Percentiles rank a stretch among this genome's conserved stretches.
These are phyloP conservation scores for Phrynocephalus versicolor DNA, from an alignment of 2,113 vertebrate genomes.

Conservation along the genomic window DNA sequence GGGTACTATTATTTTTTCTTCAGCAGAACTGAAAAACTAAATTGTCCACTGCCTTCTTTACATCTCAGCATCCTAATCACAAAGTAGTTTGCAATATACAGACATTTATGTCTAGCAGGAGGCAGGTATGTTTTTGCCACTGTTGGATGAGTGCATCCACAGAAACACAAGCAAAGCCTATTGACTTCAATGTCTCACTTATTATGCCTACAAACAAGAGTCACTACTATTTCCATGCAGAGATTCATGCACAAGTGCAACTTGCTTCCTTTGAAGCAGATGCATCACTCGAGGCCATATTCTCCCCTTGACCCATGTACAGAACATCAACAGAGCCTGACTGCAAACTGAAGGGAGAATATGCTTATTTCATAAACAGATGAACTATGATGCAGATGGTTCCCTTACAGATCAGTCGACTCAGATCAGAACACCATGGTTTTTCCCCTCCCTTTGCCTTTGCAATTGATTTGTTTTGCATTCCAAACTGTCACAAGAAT, in stretches of 20 bases:
- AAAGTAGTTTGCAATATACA: conserved; percentile 32
- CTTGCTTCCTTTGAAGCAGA: conserved; percentile 24
- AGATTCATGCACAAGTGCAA: conserved; percentile 40
- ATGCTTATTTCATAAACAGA: background rate
- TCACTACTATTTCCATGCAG: conserved; percentile 38
- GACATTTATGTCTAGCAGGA: background rate
- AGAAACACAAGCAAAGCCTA: conserved; percentile 37
- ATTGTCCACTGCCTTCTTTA: no score
- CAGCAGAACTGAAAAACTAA: no score
- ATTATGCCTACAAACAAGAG: conserved; percentile 55
- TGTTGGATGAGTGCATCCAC: conserved; percentile 41
- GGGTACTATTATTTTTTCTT: no score
- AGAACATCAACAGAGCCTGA: conserved; percentile 8
- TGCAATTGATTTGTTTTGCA: background rate
- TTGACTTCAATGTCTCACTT: conserved; percentile 50
- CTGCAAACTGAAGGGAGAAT: background rate
- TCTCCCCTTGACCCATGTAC: background rate
- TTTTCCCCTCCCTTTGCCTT: background rate
- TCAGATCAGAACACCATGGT: background rate
- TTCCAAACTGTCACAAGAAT: background rate
- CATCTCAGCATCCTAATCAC: background rate
- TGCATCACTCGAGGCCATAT: conserved; percentile 14
- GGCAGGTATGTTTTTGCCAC: conserved; percentile 36
- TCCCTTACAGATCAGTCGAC: conserved; percentile 6
- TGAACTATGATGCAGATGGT: background rate